Evolutionary conservation across 2,888 invertebrate genomes (phyloP), one percentile per base, ranked within the genome.

Genomic region (Cactoblastis cactorum): DNA sequence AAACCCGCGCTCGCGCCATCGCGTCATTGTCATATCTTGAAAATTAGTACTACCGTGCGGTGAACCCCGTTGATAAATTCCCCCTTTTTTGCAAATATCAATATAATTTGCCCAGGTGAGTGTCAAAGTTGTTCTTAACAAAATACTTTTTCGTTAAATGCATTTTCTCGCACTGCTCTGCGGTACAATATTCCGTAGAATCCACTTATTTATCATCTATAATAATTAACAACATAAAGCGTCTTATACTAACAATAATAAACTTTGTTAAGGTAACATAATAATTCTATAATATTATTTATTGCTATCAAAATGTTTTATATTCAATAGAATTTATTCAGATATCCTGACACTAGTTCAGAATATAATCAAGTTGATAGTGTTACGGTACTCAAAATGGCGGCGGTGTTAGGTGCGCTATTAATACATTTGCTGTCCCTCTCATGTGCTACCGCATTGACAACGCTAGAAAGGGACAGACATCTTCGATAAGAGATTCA

Each of bases 11-110:
- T 88, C 85, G 83, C 78, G 83, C 83, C 82, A 83, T 71, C 79
- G 89, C 87, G 85, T 88, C 89, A 79, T 82, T 83, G 83, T 85
- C 83, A 80, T 86, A 85, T 85, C 88, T 88, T 75, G 87, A 81
- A 88, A 88, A 86, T 88, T 88, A 88, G 89, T 89, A 84, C 87
- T 77, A 71, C 78, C 78, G 84, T 83, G 84, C 83, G 84, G 85
- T 80, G 87, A 87, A 87, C 85, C 84, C 83, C 87, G 89, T 80
- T 80, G 79, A 81, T 77, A 82, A 84, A 86, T 83, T 77, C 77
- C 74, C 76, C 80, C 80, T 83, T 87, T 85, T 79, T 80, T 79
- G 74, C 77, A 77, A 77, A 77, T 71, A 73, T 63, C 69, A 70
- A 70, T 70, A 72, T 77, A 80, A 76, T 70, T 68, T 61, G 63